Evolutionary conservation across 2,113 vertebrate genomes (phyloP).

Genomic region (Crotalus tigris): DNA sequence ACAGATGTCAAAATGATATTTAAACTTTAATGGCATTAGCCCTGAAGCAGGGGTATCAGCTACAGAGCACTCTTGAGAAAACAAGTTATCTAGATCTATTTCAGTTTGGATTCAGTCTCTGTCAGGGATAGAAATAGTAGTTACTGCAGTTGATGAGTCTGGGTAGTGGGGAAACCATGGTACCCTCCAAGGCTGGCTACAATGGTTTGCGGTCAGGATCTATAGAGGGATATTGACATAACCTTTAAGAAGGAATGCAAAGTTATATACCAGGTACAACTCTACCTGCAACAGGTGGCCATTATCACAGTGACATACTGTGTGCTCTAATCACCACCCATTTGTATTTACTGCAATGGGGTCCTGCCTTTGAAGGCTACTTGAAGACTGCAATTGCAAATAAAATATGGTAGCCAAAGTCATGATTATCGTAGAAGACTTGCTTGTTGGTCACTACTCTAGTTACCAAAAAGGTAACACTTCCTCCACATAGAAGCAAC

Average conservation of each 20-base stretch:
- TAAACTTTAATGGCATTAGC: background rate
- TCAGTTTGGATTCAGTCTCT: background rate
- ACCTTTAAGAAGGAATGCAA: background rate
- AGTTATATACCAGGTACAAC: background rate
- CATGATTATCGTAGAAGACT: background rate
- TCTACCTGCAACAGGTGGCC: background rate
- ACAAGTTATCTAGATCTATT: background rate
- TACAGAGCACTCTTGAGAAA: background rate
- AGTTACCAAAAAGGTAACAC: background rate
- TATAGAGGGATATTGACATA: background rate
- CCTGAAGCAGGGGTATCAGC: background rate
- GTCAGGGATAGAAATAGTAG: background rate
- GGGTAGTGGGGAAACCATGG: background rate
- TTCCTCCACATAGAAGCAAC: background rate
- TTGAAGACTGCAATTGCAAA: background rate
- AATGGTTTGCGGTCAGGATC: background rate
- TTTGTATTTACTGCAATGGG: background rate
- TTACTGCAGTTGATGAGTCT: background rate
- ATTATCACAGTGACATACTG: background rate
- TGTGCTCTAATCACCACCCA: background rate
- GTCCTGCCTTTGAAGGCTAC: background rate
- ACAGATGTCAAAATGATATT: background rate
- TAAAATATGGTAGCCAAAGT: background rate
- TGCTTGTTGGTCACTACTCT: background rate
- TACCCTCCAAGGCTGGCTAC: background rate